Conservation (phyloP, 1,140 invertebrate species). For the Drosophila auraria region DNA sequence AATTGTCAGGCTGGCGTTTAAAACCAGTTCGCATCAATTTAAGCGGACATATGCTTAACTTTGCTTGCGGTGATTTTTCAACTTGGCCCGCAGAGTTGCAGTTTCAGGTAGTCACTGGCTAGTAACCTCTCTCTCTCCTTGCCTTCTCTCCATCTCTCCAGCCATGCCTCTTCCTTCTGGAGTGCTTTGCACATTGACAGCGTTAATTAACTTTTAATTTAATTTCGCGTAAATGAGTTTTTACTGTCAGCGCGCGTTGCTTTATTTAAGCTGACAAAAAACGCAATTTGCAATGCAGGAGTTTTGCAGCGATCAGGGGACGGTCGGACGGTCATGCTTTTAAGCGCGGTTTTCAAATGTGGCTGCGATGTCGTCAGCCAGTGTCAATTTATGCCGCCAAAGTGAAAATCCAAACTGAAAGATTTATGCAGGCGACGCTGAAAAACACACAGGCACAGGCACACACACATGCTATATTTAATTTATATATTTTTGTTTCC, state of each 20-base stretch:
- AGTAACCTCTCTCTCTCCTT: neutral
- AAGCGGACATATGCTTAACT: conserved; percentile 79
- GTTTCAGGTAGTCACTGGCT: conserved; percentile 34
- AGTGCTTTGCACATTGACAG: conserved; percentile 83
- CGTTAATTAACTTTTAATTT: conserved; percentile 84
- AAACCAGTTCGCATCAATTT: conserved; percentile 82
- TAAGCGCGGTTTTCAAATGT: conserved; percentile 79
- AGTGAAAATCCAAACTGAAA: conserved; percentile 83
- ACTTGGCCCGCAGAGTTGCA: conserved; percentile 71
- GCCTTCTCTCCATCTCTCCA: too few species aligned
- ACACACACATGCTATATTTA: conserved; percentile 52
- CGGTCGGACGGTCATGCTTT: conserved; percentile 55
- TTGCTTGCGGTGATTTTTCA: conserved; percentile 78
- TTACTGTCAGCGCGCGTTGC: conserved; percentile 77
- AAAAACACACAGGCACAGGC: conserved; percentile 4
- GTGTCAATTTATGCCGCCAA: conserved; percentile 82
- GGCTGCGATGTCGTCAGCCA: conserved; percentile 62
- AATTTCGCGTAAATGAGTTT: conserved; percentile 83
- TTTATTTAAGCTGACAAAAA: conserved; percentile 71
- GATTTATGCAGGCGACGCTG: conserved; percentile 68
- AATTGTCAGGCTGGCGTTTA: conserved; percentile 75
- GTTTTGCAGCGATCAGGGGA: conserved; percentile 22
- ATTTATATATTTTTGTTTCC: conserved; percentile 61
- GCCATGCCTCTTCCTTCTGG: conserved; percentile 17
- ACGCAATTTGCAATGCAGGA: conserved; percentile 65